Evolutionary conservation across 2,888 invertebrate species (phyloP).

Genomic region (Lymantria dispar): DNA sequence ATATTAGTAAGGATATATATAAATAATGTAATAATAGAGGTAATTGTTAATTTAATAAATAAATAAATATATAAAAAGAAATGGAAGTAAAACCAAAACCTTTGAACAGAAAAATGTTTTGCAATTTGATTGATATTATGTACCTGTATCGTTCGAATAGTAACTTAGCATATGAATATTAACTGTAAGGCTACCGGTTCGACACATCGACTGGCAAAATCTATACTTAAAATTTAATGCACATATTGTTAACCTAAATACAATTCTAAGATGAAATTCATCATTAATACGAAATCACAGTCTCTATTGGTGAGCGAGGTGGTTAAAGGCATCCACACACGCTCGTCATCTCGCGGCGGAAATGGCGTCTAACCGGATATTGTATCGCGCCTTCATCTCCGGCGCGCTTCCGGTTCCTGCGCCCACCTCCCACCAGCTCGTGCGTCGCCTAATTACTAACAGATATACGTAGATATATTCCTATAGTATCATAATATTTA

Average conservation of each 20-base stretch:
- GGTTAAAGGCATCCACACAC: constrained; percentile 58
- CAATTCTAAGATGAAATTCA: constrained; percentile 16
- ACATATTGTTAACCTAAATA: constrained; percentile 2
- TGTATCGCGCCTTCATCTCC: constrained; percentile 83
- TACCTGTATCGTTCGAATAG: no score
- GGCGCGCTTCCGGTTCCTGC: constrained; percentile 77
- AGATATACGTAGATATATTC: constrained; percentile 21
- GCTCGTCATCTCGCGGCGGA: constrained; percentile 75
- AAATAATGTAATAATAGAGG: no score
- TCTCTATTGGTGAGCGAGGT: constrained; percentile 35
- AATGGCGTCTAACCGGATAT: constrained; percentile 82
- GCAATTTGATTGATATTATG: no score
- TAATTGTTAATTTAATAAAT: no score
- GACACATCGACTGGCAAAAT: no score
- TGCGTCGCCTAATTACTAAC: constrained; percentile 77
- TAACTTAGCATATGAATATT: no score
- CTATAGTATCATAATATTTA: neutral
- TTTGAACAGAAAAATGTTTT: no score
- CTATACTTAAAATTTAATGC: no score
- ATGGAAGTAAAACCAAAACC: no score
- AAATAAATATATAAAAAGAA: no score
- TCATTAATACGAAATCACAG: constrained; percentile 44
- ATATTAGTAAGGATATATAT: no score
- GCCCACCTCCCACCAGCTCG: constrained; percentile 53
- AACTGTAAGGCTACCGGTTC: no score